Evolutionary conservation across 2,113 vertebrate genomes (phyloP).

Genomic region (Oncorhynchus tshawytscha): DNA sequence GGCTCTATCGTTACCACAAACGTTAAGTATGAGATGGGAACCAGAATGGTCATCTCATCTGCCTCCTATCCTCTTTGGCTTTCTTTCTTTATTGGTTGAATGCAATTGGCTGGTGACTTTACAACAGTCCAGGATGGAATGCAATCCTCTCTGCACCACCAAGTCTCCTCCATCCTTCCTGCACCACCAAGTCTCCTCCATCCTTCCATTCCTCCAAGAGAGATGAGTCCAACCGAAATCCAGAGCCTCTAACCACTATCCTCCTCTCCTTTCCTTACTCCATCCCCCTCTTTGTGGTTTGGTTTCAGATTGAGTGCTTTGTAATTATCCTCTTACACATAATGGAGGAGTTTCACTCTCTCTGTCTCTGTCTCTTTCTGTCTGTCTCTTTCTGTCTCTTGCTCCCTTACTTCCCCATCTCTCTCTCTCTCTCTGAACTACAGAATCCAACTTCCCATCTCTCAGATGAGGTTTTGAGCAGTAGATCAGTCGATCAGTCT

Average conservation of each 20-base stretch:
- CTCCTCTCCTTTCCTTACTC: constrained; percentile 2
- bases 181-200: constrained; percentile 20
- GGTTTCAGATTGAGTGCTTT: constrained; percentile 33
- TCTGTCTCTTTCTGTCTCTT: neutral
- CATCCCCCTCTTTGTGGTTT: constrained; percentile 6
- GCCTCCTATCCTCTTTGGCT: too few relatives aligned
- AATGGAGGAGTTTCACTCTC: constrained; percentile 15
- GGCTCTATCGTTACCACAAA: too few relatives aligned
- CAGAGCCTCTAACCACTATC: constrained; percentile 22
- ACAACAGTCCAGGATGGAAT: neutral
- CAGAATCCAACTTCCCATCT: neutral
- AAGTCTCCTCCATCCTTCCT: too few relatives aligned
- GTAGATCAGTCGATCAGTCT: too few relatives aligned
- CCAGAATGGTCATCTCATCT: too few relatives aligned
- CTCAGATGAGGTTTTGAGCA: too few relatives aligned
- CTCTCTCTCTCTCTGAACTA: neutral
- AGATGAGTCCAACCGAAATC: constrained; percentile 1
- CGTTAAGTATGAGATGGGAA: too few relatives aligned
- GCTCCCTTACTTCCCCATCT: neutral
- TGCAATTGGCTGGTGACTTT: too few relatives aligned
- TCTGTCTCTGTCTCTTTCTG: constrained; percentile 4
- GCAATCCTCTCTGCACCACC: too few relatives aligned
- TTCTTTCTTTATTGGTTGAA: too few relatives aligned
- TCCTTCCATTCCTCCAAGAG: constrained; percentile 8
- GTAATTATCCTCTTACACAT: constrained; percentile 28